phyloP scores from a whole-genome alignment of 2,888 invertebrate species.

The Sesia apiformis region DNA sequence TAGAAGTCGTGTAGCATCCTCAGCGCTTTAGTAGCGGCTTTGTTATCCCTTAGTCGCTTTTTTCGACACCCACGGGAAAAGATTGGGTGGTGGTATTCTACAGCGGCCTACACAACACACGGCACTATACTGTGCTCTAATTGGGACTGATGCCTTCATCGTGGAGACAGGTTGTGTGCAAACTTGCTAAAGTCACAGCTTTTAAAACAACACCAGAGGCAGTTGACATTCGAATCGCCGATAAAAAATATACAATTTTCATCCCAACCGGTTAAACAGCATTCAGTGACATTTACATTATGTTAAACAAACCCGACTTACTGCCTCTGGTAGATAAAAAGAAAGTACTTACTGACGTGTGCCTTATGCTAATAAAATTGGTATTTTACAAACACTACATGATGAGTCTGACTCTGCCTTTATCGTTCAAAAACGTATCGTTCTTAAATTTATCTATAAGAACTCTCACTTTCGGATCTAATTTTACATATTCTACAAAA shows the following conservation, averaged over 20 bases:
- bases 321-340: constrained; percentile 43
- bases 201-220: constrained; percentile 42
- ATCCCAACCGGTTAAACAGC: constrained; percentile 51
- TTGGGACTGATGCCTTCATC: neutral
- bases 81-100: too few relatives aligned
- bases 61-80: too few relatives aligned
- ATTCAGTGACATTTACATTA: constrained; percentile 64
- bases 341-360: constrained; percentile 44
- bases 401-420: too few relatives aligned
- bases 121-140: too few relatives aligned
- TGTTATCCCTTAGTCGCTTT: too few relatives aligned
- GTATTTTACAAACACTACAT: neutral
- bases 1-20: too few relatives aligned
- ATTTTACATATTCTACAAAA: too few relatives aligned
- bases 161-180: neutral
- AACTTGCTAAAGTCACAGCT: constrained; percentile 27
- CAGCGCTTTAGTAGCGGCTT: too few relatives aligned
- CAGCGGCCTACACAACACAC: too few relatives aligned
- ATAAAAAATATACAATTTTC: constrained; percentile 28
- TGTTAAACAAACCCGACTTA: constrained; percentile 50
- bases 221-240: constrained; percentile 24
- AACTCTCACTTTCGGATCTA: too few relatives aligned
- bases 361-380: constrained; percentile 16
- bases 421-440: too few relatives aligned
- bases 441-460: too few relatives aligned